Evolutionary conservation across 2,888 invertebrate genomes (phyloP), one percentile per base, ranked within the genome.

Genomic region (Cataglyphis cursor): DNA sequence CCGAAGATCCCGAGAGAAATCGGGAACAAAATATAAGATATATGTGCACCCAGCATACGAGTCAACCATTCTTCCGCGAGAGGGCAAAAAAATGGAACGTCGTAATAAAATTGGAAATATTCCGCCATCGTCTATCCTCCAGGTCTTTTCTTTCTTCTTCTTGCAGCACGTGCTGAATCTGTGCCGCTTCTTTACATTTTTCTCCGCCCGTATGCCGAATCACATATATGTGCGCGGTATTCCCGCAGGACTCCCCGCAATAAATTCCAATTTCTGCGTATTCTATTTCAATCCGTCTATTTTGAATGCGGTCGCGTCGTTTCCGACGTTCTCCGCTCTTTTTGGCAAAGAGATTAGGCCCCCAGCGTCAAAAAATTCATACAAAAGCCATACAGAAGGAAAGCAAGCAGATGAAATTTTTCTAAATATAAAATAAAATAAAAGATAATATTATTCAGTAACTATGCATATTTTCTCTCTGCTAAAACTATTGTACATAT

Each of bases 201-300:
- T 35, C 68, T 70, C 54, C 24, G 61, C 61, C 38, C 41, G n/a
- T 59, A 64, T 21, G 51, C n/a, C 44, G 61, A 57, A 41, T 3
- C 65, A 18, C 31, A 68, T 62, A n/a, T 61, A 15, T 64, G 31
- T 61, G 44, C 62, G n/a, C n/a, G 28, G 5, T 28, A 72, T 81
- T 81, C 84, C 78, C 66, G 24, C 54, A 80, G 78, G 82, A 78
- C 59, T 73, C 70, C 8, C 61, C 10, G 81, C 86, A 68, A 85
- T 87, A 87, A 85, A 87, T 87, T 73, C 81, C 86, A 85, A 83
- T 83, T 85, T 83, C 66, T 48, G 54, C 83, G 57, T 51, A 54
- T 83, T 80, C 70, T 48, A 75, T 83, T 61, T 66, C 66, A 51
- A 84, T 85, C 83, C 44, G 68, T 65, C 83, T 68, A 76, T 83